Conservation (phyloP, 2,797 vertebrate species). For the Tragopan temminckii region DNA sequence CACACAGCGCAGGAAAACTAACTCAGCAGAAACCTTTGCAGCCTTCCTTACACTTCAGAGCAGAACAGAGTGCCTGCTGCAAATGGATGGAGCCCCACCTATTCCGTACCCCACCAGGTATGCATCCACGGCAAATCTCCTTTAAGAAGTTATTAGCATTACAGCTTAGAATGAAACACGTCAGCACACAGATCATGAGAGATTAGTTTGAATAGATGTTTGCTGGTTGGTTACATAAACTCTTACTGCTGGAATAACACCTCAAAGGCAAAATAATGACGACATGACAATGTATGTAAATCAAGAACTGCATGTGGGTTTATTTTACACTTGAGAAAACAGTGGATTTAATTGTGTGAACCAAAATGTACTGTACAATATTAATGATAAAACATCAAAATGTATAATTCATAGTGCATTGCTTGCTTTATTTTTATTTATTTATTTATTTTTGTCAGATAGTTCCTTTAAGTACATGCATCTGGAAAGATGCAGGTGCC, state of each 20-base stretch:
- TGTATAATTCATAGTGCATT: slow-evolving; percentile 92
- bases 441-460: slow-evolving; percentile 84
- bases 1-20: neutral
- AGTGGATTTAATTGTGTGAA: slow-evolving; percentile 95
- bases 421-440: slow-evolving; percentile 87
- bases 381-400: slow-evolving; percentile 95
- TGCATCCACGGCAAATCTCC: slow-evolving; percentile 16
- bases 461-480: slow-evolving; percentile 90
- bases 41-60: neutral
- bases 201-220: slow-evolving; percentile 51
- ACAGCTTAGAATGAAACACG: slow-evolving; percentile 20
- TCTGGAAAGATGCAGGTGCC: slow-evolving; percentile 91
- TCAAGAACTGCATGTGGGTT: slow-evolving; percentile 98
- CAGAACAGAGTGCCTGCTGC: neutral
- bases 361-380: slow-evolving; percentile 91
- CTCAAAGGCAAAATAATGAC: slow-evolving; percentile 86
- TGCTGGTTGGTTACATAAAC: slow-evolving; percentile 55
- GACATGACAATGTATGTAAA: slow-evolving; percentile 90
- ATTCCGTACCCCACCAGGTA: neutral
- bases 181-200: slow-evolving; percentile 39
- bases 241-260: slow-evolving; percentile 69
- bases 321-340: slow-evolving; percentile 99
- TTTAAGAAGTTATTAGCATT: slow-evolving; percentile 33
- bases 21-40: neutral
- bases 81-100: neutral